Percentiles rank a stretch among this genome's conserved stretches.
Evolutionary conservation across 2,797 vertebrate genomes (phyloP).

Genomic region (Coregonus suidteri): DNA sequence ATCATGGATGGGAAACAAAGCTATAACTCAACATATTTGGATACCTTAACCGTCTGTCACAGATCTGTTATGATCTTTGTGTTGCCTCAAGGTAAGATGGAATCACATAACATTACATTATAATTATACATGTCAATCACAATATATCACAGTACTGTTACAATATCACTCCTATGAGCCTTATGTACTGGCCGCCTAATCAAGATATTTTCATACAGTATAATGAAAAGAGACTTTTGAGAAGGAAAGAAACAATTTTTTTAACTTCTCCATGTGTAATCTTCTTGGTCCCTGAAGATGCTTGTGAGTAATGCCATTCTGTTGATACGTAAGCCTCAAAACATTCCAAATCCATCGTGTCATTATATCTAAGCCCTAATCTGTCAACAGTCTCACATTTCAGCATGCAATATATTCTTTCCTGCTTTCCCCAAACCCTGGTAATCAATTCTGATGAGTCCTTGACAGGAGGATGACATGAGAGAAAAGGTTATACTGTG

Average conservation of each 20-base stretch:
- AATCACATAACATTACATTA: not conserved
- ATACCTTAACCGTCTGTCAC: not conserved
- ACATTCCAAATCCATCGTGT: slow-evolving; percentile 31
- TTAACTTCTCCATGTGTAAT: not conserved
- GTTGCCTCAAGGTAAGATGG: not conserved
- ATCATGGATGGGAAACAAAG: slow-evolving; percentile 19
- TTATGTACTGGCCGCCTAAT: not conserved
- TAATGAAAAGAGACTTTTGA: not conserved
- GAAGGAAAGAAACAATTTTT: not conserved
- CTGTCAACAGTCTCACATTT: slow-evolving; percentile 20
- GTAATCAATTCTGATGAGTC: slow-evolving; percentile 36
- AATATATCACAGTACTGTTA: not conserved
- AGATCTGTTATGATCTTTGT: not conserved
- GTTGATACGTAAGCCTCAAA: slow-evolving; percentile 10
- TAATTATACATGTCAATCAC: not conserved
- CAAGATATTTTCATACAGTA: not conserved
- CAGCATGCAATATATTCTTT: slow-evolving; percentile 3
- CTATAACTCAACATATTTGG: not conserved
- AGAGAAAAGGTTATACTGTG: slow-evolving; percentile 1
- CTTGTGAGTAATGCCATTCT: not conserved
- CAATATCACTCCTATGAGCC: not conserved
- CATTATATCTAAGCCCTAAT: slow-evolving; percentile 25
- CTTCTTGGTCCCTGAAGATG: not conserved
- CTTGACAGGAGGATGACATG: slow-evolving; percentile 24
- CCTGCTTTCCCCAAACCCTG: slow-evolving; percentile 11